A percentile compares a stretch with the other conserved stretches of the same genome.
Evolutionary conservation across 1,140 invertebrate genomes (phyloP).

Genomic region (Hycleus phaleratus): DNA sequence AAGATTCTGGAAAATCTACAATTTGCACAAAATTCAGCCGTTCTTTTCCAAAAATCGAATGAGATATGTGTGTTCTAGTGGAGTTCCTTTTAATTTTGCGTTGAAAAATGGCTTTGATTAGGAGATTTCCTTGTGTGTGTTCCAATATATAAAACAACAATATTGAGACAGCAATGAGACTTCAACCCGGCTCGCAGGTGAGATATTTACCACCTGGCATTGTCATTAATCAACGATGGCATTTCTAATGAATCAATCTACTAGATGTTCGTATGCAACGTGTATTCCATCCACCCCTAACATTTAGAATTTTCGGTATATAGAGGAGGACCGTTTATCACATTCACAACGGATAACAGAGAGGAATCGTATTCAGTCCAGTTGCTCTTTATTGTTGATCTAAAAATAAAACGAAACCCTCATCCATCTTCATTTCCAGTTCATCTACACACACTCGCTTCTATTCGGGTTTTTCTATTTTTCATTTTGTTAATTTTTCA

Average conservation of each 20-base stretch:
- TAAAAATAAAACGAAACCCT: neutral
- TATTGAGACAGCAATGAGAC: neutral
- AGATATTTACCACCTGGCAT: constrained; percentile 13
- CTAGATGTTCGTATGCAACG: constrained; percentile 4
- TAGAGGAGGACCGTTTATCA: neutral
- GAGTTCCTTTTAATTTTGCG: too few species aligned
- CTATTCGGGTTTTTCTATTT: too few species aligned
- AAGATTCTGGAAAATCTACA: too few species aligned
- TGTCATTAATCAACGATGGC: constrained; percentile 13
- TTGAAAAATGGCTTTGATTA: too few species aligned
- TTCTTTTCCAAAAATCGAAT: too few species aligned
- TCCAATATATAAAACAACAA: neutral
- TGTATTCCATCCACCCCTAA: neutral
- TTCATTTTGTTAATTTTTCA: constrained; percentile 17
- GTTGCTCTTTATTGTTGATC: too few species aligned
- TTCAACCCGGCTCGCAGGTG: constrained; percentile 7
- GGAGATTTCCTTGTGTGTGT: too few species aligned
- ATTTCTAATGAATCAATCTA: constrained; percentile 15
- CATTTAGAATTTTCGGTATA: neutral
- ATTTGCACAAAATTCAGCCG: too few species aligned
- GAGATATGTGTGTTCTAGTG: too few species aligned
- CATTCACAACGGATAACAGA: too few species aligned
- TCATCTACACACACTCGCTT: constrained; percentile 2
- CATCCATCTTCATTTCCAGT: constrained; percentile 20
- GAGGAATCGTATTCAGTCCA: too few species aligned